Conservation (phyloP, 2,888 invertebrate species). For the Physocephala rufipes region DNA sequence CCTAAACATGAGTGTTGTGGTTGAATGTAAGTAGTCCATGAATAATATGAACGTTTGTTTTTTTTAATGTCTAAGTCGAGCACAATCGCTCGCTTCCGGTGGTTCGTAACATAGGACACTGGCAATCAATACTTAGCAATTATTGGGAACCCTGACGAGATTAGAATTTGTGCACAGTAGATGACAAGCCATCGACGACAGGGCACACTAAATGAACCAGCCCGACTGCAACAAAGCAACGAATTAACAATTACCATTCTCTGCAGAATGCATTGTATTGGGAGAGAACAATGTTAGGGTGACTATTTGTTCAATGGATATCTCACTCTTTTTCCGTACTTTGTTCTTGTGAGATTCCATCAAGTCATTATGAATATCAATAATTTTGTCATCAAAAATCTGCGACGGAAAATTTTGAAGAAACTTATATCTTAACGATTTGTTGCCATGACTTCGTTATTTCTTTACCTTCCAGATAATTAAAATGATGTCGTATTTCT, state of each 20-base stretch:
- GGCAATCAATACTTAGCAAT: slow-evolving; percentile 80
- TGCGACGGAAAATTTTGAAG: no score
- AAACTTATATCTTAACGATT: slow-evolving; percentile 19
- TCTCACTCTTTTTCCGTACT: no score
- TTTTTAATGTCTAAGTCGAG: no score
- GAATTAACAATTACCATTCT: slow-evolving; percentile 61
- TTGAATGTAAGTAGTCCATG: slow-evolving; percentile 80
- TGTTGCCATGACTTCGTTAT: slow-evolving; percentile 31
- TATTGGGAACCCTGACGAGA: slow-evolving; percentile 79
- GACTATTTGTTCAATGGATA: slow-evolving; percentile 7
- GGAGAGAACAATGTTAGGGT: slow-evolving; percentile 21
- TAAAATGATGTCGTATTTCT: neutral
- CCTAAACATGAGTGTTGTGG: slow-evolving; percentile 82
- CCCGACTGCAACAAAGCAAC: slow-evolving; percentile 77
- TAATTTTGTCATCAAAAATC: no score
- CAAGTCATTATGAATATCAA: no score
- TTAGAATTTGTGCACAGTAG: slow-evolving; percentile 85
- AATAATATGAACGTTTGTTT: neutral
- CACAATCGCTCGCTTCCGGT: no score
- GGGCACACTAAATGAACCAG: slow-evolving; percentile 84
- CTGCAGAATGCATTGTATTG: slow-evolving; percentile 36
- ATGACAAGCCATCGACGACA: slow-evolving; percentile 80
- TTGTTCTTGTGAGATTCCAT: no score
- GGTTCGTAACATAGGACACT: no score
- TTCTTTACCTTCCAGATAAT: no score